A percentile compares a stretch with the other conserved stretches of the same genome.
Conservation (phyloP, 2,113 vertebrate genomes). For the Harpagus bidentatus region DNA sequence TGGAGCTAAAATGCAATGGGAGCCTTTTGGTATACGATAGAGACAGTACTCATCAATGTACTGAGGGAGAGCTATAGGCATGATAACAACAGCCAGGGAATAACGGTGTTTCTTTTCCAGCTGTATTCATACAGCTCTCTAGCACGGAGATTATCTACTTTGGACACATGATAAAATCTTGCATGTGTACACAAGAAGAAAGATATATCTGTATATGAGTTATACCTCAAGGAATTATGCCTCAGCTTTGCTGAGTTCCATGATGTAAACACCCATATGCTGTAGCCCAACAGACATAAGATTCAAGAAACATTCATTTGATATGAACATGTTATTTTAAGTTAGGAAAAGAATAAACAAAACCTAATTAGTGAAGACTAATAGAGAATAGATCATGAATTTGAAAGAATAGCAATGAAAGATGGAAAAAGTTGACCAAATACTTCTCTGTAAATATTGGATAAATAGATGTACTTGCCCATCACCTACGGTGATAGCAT, state of each 20-base stretch:
- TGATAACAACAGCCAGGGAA: background rate
- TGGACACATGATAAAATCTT: background rate
- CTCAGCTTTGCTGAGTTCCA: background rate
- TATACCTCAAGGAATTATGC: background rate
- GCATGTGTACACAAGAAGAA: background rate
- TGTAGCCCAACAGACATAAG: background rate
- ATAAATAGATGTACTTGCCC: background rate
- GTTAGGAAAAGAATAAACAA: background rate
- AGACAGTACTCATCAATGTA: background rate
- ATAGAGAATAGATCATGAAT: background rate
- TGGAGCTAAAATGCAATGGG: background rate
- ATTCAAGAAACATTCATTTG: background rate
- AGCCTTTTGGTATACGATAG: background rate
- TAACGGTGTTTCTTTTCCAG: background rate
- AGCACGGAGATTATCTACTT: background rate
- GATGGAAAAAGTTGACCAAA: background rate
- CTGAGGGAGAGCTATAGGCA: background rate
- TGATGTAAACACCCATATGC: background rate
- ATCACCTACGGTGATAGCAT: background rate
- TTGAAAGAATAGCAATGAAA: background rate
- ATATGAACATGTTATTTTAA: background rate
- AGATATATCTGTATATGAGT: background rate
- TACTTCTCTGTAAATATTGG: background rate
- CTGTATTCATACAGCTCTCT: background rate
- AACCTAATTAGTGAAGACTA: background rate